Base-by-base conservation (phyloP, 2,797 vertebrate genomes). In the Phylloscopus collybita region DNA sequence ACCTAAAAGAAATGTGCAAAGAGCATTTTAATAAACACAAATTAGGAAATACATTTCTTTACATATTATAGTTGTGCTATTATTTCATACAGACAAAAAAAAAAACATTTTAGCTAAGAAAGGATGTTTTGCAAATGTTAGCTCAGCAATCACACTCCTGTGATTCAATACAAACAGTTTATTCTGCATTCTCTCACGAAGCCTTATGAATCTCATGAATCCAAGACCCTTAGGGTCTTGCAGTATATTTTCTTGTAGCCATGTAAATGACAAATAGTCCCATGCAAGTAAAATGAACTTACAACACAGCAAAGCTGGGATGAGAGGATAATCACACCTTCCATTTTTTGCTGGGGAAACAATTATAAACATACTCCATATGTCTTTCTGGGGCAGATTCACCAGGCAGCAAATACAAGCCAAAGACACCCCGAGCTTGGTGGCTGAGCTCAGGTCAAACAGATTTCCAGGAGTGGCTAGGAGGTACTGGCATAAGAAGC, bases 1-100 rank as follows among this genome's bases (percentile, higher is more conserved):
- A 93, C 45, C 59, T 88, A 92, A 95, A 97, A 96, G 49, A 88
- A 93, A 94, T 26, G 50, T 64, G 80, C 78, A 86, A 90, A 67
- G 53, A 91, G 59, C 49, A 80, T 95, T 93, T 96, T 92, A 96
- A 97, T 95, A 97, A 97, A 89, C 60, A 85, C 47, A 93, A 91
- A 96, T 97, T 89, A 93, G 30, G 40, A 86, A 95, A 92, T 75
- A 59, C 56, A 67, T 90, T 94, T 84, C 56, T 95, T 95, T 90
- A 90, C n/a, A 30, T 74, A 80, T 72, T 67, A 38, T 34, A 82
- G 45, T 80, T 96, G 56, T 84, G 51, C 61, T 85, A 36, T 34
- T n/a, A 30, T 54, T 81, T 54, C 38, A 60, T 16, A 57, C 79
- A 72, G 54, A 57, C 49, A 92, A 94, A 92, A 94, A 94, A 92